These are phyloP conservation scores for Bhutanitis thaidina DNA, from an alignment of 2,888 invertebrate species.

Conservation along the genomic window DNA sequence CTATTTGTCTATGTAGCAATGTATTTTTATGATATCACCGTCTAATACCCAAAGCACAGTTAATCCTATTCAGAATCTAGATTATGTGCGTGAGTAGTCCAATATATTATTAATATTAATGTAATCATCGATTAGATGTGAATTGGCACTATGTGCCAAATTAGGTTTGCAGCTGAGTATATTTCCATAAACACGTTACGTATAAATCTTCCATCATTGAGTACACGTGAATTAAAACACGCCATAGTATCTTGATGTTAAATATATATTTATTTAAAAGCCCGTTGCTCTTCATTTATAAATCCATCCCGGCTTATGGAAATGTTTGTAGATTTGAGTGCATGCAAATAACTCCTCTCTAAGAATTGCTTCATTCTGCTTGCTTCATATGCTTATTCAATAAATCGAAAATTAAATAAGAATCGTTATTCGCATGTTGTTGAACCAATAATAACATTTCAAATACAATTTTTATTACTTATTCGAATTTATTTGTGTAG, in stretches of 20 bases:
- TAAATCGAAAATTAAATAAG: neutral
- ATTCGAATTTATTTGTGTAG: too few relatives aligned
- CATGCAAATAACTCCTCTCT: conserved; percentile 14
- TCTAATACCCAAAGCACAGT: too few relatives aligned
- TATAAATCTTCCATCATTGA: neutral
- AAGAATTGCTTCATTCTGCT: neutral
- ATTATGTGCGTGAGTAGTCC: too few relatives aligned
- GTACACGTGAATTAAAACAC: neutral
- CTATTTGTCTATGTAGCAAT: too few relatives aligned
- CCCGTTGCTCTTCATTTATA: conserved; percentile 10
- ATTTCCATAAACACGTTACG: too few relatives aligned
- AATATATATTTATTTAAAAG: conserved; percentile 6
- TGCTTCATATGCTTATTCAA: neutral
- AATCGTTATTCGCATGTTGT: neutral
- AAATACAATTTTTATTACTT: neutral
- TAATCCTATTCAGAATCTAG: too few relatives aligned
- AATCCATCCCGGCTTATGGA: conserved; percentile 11
- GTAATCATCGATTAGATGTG: too few relatives aligned
- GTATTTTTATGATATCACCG: too few relatives aligned
- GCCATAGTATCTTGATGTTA: neutral
- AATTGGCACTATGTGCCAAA: too few relatives aligned
- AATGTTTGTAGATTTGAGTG: conserved; percentile 15
- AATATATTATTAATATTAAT: too few relatives aligned
- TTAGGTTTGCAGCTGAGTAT: too few relatives aligned
- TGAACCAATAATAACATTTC: neutral